Base-by-base conservation (phyloP, 1,140 invertebrate genomes). In the Apis cerana region DNA sequence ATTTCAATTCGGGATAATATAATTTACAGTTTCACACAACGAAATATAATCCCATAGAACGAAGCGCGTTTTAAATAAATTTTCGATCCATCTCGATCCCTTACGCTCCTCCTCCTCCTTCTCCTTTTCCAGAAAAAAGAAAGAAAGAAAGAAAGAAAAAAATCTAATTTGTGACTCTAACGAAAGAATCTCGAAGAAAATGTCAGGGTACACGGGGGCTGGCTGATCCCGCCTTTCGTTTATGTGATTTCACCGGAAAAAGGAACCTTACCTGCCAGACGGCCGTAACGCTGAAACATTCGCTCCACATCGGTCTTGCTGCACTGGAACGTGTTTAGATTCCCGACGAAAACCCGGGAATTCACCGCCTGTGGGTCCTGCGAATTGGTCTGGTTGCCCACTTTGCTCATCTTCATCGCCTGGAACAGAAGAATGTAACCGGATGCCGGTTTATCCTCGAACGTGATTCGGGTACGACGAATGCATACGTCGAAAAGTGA, bases 321-420 rank as follows among this genome's bases (percentile, higher is more conserved):
- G 91, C 97, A 97, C 92, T 97, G 97, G 95, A 98, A 97, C 89
- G 97, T 98, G 95, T 98, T 98, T 89, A 98, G 95, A 94, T 98
- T 98, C 85, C 97, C 97, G 75, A 98, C 97, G 94, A 98, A 98
- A 83, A 98, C 96, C 75, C 97, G 95, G 86, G 97, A 98, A 93
- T 98, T 97, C 88, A 98, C 97, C 61, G 97, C 97, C 90, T 97
- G 96, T 82, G 97, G 97, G 95, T 98, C 97, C 93, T 97, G 97
- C 82, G 96, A 97, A 94, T 97, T 97, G 88, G 97, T 98, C 93
- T 97, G 97, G 94, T 97, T 98, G 87, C 97, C 97, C 86, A 97
- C 96, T 95, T 97, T 97, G 94, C 96, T 97, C 96, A 97, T 96
- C 95, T 97, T 97, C 96, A 97, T 95, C 82, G 91, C 93, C 92